These are phyloP conservation scores for Bradysia coprophila DNA, from an alignment of 1,140 invertebrate genomes.

Conservation along the genomic window DNA sequence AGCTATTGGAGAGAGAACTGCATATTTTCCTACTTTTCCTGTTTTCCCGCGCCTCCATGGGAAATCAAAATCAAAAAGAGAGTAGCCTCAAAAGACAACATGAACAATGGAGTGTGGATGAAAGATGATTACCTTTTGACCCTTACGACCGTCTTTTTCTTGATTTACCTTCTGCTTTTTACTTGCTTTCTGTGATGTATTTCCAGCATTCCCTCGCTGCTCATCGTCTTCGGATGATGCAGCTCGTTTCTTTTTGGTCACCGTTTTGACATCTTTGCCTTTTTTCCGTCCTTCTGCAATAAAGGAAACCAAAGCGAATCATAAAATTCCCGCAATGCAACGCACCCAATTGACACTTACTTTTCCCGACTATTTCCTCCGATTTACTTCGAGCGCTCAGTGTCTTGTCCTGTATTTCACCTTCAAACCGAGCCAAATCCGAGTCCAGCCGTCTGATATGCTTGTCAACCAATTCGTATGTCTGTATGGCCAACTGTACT, in stretches of 20 bases:
- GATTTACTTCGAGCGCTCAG: constrained; percentile 46
- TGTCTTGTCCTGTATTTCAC: constrained; percentile 90
- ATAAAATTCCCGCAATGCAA: background rate
- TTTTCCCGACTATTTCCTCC: constrained; percentile 30
- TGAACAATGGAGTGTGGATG: no score
- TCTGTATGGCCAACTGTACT: constrained; percentile 93
- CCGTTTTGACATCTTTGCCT: constrained; percentile 26
- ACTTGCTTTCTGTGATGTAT: constrained; percentile 1
- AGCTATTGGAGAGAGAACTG: no score
- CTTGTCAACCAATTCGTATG: constrained; percentile 97
- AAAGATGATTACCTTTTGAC: constrained; percentile 20
- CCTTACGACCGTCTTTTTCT: constrained; percentile 26
- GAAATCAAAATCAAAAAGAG: no score
- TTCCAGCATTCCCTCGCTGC: constrained; percentile 7
- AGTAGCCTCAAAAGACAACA: no score
- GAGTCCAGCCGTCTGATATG: constrained; percentile 90
- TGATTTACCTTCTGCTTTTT: constrained; percentile 17
- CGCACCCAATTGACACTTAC: constrained; percentile 13
- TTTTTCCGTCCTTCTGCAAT: constrained; percentile 36
- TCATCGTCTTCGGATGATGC: constrained; percentile 20
- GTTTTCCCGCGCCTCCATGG: no score
- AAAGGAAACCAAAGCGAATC: background rate
- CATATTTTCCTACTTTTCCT: no score
- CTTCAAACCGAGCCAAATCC: constrained; percentile 88
- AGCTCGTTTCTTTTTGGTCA: constrained; percentile 19